Evolutionary conservation across 2,888 invertebrate genomes (phyloP).

Genomic region (Lottia scabra): DNA sequence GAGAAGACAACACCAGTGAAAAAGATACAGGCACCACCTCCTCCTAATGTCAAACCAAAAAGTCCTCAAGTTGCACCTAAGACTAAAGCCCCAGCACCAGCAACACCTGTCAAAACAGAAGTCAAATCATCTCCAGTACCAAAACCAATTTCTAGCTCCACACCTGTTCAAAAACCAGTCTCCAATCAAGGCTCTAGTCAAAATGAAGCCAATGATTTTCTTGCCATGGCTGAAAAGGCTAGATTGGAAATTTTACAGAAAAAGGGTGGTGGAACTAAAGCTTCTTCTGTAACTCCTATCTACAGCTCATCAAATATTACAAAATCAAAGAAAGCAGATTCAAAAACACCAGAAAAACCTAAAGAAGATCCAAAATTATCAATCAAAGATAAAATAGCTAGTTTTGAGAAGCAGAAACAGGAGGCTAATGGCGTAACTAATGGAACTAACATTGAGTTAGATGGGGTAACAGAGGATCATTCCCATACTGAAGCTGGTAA

Average conservation of each 20-base stretch:
- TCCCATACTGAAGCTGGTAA: constrained; percentile 40
- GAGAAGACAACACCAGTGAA: constrained; percentile 17
- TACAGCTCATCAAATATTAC: not conserved
- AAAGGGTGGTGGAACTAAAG: constrained; percentile 19
- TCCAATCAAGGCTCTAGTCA: constrained; percentile 24
- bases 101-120: constrained; percentile 8
- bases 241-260: constrained; percentile 58
- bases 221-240: constrained; percentile 60
- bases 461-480: constrained; percentile 46
- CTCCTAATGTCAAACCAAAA: constrained; percentile 8
- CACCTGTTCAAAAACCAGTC: constrained; percentile 18
- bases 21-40: not conserved
- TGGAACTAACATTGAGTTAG: constrained; percentile 28
- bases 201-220: constrained; percentile 44
- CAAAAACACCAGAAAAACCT: constrained; percentile 23
- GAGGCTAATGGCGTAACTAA: constrained; percentile 31
- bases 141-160: constrained; percentile 20
- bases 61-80: constrained; percentile 15
- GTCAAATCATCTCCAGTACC: constrained; percentile 8
- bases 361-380: constrained; percentile 27
- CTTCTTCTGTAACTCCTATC: not conserved
- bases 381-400: constrained; percentile 41
- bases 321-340: not conserved
- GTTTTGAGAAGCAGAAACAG: constrained; percentile 32
- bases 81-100: constrained; percentile 16